Percentiles rank a stretch among this genome's conserved stretches.
phyloP scores from a whole-genome alignment of 2,797 vertebrate species.

The Parambassis ranga region DNA sequence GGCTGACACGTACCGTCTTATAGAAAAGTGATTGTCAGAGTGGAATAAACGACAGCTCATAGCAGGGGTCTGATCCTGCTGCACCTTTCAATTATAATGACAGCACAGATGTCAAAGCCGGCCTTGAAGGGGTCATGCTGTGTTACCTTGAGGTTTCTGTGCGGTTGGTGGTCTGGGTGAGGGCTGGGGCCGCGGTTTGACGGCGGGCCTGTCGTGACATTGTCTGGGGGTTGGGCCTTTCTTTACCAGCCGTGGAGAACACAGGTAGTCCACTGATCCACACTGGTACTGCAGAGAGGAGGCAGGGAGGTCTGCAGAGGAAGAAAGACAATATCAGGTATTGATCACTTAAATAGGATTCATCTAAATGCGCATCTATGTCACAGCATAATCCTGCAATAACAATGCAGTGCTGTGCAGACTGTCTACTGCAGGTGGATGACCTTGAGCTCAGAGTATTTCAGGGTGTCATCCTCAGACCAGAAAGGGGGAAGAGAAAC shows the following conservation, averaged over 20 bases:
- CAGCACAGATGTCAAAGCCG: neutral
- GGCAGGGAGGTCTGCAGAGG: conserved; percentile 75
- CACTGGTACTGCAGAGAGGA: conserved; percentile 78
- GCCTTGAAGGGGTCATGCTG: neutral
- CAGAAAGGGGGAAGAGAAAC: conserved; percentile 19
- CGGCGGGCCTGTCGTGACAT: conserved; percentile 79
- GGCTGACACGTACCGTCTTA: conserved; percentile 17
- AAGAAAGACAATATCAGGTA: conserved; percentile 9
- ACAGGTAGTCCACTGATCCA: conserved; percentile 77
- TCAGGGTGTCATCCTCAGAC: conserved; percentile 7
- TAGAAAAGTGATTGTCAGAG: conserved; percentile 22
- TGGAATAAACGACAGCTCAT: conserved; percentile 18
- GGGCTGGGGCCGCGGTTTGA: conserved; percentile 78
- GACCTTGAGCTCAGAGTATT: conserved; percentile 58
- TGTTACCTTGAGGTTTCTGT: conserved; percentile 87
- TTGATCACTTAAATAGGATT: conserved; percentile 11
- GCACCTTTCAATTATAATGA: conserved; percentile 36
- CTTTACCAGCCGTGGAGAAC: conserved; percentile 68
- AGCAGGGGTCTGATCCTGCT: conserved; percentile 6
- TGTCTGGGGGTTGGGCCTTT: conserved; percentile 67
- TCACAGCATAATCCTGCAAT: neutral
- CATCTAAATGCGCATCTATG: neutral
- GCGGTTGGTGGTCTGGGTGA: conserved; percentile 72
- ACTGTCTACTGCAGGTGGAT: neutral
- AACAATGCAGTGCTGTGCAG: conserved; percentile 4